Base-by-base conservation (phyloP, 2,888 invertebrate species). In the Koerneria pararmatus region DNA sequence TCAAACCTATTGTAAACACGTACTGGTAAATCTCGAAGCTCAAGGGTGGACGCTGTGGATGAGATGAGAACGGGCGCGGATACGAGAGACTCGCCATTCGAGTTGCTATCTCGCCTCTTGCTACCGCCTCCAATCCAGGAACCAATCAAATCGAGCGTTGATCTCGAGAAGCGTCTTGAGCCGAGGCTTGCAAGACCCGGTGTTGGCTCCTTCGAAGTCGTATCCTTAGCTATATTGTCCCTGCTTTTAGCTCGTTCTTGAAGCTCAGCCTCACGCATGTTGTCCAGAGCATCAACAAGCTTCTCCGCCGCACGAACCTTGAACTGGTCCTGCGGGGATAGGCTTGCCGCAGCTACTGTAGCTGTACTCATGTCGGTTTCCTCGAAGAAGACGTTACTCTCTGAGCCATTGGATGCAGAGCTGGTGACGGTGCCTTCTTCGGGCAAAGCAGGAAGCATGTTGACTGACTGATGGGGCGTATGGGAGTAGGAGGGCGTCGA, bases 281-380 rank as follows among this genome's bases (percentile, higher is more conserved):
- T 76, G 19, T 76, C 76, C 70, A 74, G 70, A 5, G 76, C 76
- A 19, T 65, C 61, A 15, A 76, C 67, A 8, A 76, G 56, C 57
- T 74, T 74, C 2, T 69, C 70, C 1, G 76, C 76, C 0, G 71
- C 76, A 71, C 72, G 71, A 48, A 74, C 57, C 63, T 76, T 76
- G 71, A 76, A 76, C 65, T 74, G 71, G 63, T 76, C 74, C 32
- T 74, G 74, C 19, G 70, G 68, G 51, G 70, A 70, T 11, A 70
- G 62, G 27, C 67, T 62, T 24, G 34, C 62, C n/a, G 51, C 62
- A 3, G 24, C 8, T n/a, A 53, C 35, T 22, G 53, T 51, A 19
- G 31, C 48, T 29, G 37, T 49, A 6, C 3, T 35, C 11, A 27
- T 8, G n/a, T 8, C 3, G 35, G 49, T 11, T 11, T n/a, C n/a